Conservation (phyloP, 2,113 vertebrate species). For the Macrotus californicus region DNA sequence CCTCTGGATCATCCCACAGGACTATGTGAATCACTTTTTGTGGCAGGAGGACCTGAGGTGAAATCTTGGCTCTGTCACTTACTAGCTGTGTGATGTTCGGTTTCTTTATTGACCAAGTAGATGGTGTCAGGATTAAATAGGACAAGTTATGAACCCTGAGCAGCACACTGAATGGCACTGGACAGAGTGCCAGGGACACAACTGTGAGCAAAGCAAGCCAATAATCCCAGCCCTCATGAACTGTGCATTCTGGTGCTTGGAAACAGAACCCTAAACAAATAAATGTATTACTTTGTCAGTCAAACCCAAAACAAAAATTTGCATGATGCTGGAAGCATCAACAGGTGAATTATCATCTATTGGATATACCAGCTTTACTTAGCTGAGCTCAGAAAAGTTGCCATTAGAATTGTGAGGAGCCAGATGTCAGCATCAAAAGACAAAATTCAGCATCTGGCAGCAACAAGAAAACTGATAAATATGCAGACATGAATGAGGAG, state of each 20-base stretch:
- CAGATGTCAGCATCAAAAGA: not conserved
- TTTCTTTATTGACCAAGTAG: not conserved
- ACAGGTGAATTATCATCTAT: not conserved
- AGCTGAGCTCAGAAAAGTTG: not conserved
- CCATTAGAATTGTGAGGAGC: not conserved
- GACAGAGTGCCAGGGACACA: not conserved
- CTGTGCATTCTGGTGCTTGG: not conserved
- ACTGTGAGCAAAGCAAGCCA: not conserved
- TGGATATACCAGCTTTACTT: not conserved
- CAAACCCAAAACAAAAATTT: not conserved
- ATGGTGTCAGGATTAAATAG: not conserved
- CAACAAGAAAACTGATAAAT: not conserved
- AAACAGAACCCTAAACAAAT: not conserved
- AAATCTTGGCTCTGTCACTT: not conserved
- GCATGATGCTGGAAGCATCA: not conserved
- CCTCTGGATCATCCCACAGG: not conserved
- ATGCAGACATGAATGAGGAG: not conserved
- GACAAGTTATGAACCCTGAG: not conserved
- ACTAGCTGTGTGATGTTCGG: not conserved
- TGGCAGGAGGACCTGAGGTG: not conserved
- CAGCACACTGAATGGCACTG: not conserved
- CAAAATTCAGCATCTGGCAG: not conserved
- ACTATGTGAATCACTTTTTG: not conserved
- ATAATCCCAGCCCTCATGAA: not conserved
- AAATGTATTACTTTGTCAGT: not conserved